Evolutionary conservation across 2,888 invertebrate species (phyloP).

Genomic region (Acanthopleura granulata): DNA sequence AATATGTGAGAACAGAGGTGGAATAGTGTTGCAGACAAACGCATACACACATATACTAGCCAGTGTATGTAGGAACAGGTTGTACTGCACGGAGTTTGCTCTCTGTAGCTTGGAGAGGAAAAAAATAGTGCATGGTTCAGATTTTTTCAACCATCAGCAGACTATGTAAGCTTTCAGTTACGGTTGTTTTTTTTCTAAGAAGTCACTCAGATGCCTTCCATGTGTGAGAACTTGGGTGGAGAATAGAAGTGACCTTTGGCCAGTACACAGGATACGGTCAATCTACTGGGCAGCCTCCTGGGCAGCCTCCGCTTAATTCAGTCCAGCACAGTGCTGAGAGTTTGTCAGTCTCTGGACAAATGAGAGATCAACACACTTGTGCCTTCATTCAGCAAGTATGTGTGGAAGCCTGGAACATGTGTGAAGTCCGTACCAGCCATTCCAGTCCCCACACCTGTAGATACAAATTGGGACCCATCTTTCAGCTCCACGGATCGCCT

Average conservation of each 20-base stretch:
- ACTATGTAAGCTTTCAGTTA: too few relatives aligned
- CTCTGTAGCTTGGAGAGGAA: too few relatives aligned
- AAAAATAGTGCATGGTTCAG: too few relatives aligned
- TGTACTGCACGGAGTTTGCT: too few relatives aligned
- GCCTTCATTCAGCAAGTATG: neutral
- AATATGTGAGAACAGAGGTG: too few relatives aligned
- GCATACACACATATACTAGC: too few relatives aligned
- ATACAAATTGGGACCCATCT: neutral
- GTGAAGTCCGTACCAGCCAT: neutral
- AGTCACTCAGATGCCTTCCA: too few relatives aligned
- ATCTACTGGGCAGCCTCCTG: neutral
- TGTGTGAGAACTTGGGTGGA: too few relatives aligned
- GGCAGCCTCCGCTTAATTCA: neutral
- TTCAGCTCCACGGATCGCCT: neutral
- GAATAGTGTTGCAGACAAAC: too few relatives aligned
- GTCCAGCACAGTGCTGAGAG: neutral
- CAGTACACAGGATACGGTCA: constrained; percentile 3
- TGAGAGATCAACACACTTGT: constrained; percentile 1
- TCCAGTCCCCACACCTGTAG: constrained; percentile 5
- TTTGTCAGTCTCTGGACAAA: constrained; percentile 3
- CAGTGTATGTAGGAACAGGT: too few relatives aligned
- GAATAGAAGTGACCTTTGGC: neutral
- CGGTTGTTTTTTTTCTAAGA: too few relatives aligned
- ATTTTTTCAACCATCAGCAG: too few relatives aligned
- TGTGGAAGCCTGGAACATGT: neutral